These are phyloP conservation scores for Penaeus chinensis DNA, from an alignment of 1,140 invertebrate genomes.

Conservation along the genomic window DNA sequence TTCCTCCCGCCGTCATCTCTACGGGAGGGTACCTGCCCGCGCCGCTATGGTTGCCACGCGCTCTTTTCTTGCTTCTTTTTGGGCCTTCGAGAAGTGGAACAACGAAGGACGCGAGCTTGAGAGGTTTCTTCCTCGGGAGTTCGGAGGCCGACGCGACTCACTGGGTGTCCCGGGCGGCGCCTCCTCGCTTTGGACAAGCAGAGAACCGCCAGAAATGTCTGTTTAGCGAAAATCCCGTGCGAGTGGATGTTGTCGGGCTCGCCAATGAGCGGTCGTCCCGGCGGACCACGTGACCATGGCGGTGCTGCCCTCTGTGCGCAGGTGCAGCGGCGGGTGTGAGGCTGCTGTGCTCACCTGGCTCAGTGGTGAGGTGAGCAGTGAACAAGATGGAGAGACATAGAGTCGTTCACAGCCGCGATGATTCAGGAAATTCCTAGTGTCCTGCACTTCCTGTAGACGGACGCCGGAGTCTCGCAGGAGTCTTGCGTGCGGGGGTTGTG, in stretches of 20 bases:
- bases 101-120: neutral
- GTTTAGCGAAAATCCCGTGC: constrained; percentile 30
- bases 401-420: constrained; percentile 52
- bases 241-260: constrained; percentile 34
- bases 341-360: constrained; percentile 45
- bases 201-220: constrained; percentile 2
- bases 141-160: constrained; percentile 4
- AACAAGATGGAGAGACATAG: constrained; percentile 57
- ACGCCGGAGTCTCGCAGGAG: constrained; percentile 8
- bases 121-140: neutral
- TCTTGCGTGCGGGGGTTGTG: constrained; percentile 34
- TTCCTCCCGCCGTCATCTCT: constrained; percentile 51
- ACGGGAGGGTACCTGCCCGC: constrained; percentile 24
- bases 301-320: constrained; percentile 57
- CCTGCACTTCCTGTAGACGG: constrained; percentile 30
- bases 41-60: constrained; percentile 13
- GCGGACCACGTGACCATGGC: constrained; percentile 50
- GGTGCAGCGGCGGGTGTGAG: constrained; percentile 37
- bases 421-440: constrained; percentile 58
- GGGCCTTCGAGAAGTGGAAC: neutral
- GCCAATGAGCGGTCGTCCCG: constrained; percentile 48
- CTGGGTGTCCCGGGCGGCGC: neutral
- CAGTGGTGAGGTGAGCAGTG: constrained; percentile 59
- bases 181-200: neutral
- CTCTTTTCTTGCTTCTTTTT: constrained; percentile 1